Base-by-base conservation (phyloP, 1,140 invertebrate species). In the Drosophila lacertosa region DNA sequence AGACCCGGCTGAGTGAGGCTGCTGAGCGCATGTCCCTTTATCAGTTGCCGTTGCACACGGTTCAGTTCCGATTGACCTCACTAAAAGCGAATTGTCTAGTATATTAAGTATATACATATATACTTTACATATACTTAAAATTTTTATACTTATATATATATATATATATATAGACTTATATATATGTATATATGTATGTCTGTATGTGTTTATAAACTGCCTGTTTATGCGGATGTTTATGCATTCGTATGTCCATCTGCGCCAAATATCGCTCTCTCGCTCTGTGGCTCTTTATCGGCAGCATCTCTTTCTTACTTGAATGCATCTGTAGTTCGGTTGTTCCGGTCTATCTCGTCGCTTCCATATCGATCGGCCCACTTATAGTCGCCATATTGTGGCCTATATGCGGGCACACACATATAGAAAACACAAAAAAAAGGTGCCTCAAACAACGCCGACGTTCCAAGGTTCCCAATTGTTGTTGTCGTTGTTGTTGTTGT, bases 331-430 rank as follows among this genome's bases (percentile, higher is more conserved):
- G 24, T 44, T 33, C 10, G 37, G n/a, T 33, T 33, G 55, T 35
- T 54, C 18, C 53, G 40, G 33, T 40, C 7, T 59, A 58, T 66
- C 37, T 71, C 7, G 29, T 15, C 11, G 45, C 48, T 51, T 53
- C 29, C 39, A 71, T 37, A 47, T 59, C 63, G 54, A 71, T 71
- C 68, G 62, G 68, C 63, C 68, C 58, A 65, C 62, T 66, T 71
- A 66, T 71, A 58, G 62, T 51, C 62, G 45, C 62, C 53, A 71
- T 71, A 71, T 65, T 66, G 54, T 70, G 50, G 51, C 60, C 67
- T 65, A 64, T 65, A 50, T 65, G 45, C 67, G 60, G 44, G 26
- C 33, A 63, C 48, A 53, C 55, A 35, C 53, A 57, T 37, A 13
- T 42, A 57, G 42, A 57, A 26, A 1, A 10, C 11, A 18, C 26